Evolutionary conservation across 2,113 vertebrate genomes (phyloP).

Genomic region (Falcunculus frontatus): DNA sequence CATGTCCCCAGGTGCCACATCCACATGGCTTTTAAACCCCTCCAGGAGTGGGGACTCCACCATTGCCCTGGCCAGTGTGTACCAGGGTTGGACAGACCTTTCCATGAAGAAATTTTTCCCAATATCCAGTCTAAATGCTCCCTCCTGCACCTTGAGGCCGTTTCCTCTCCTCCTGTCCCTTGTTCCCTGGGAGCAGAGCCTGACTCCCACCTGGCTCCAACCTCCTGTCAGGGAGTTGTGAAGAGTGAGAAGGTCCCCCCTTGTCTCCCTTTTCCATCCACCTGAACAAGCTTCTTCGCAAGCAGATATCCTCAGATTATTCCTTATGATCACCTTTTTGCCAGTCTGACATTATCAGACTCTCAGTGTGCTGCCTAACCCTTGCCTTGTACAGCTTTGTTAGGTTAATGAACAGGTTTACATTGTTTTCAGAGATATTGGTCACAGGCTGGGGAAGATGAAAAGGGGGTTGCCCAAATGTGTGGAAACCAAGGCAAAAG

Average conservation of each 20-base stretch:
- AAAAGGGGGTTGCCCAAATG: rapidly evolving
- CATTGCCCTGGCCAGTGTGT: neutral
- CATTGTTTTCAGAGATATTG: neutral
- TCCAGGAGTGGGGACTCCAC: no score
- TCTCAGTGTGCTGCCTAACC: no score
- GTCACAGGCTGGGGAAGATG: neutral
- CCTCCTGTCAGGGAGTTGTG: neutral
- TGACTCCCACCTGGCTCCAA: rapidly evolving
- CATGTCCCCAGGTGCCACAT: no score
- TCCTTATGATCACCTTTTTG: neutral
- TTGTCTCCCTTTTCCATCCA: neutral
- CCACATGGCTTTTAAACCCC: neutral
- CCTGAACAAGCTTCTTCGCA: neutral
- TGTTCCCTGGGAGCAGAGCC: neutral
- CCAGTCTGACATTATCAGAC: no score
- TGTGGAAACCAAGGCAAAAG: neutral
- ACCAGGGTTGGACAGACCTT: neutral
- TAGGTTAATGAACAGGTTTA: neutral
- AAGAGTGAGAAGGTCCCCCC: neutral
- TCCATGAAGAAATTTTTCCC: neutral
- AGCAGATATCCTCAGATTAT: neutral
- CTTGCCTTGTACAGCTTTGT: neutral
- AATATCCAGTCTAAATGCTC: neutral
- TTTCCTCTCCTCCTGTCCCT: neutral
- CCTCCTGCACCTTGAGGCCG: rapidly evolving